Evolutionary conservation across 2,113 vertebrate genomes (phyloP), one percentile per base, ranked within the genome.

Genomic region (Siniperca knerii): DNA sequence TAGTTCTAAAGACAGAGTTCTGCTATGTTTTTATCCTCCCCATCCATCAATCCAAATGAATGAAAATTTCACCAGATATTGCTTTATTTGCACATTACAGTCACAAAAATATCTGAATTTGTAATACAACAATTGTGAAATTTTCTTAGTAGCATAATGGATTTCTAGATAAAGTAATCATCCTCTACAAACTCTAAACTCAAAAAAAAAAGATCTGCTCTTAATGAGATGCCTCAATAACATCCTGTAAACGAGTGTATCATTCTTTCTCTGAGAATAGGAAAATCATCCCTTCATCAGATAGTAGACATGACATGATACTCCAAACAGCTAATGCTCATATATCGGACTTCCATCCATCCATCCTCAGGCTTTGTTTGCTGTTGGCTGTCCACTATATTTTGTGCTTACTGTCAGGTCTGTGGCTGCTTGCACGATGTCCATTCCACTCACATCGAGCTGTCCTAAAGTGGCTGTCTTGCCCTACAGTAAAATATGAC

Each of bases 361-460:
- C 82, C 69, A 3, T 90, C 82, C 87, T 40, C 25, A 0, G 84
- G 83, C 88, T 87, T 75, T 75, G 75, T 84, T 80, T 62, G 61
- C 86, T 81, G 87, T 79, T 29, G 25, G 54, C 84, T 88, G 87
- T 89, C 89, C 69, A 8, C 78, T 85, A 50, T 58, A 65, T 85
- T 90, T 89, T 83, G 57, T 84, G 79, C 85, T 72, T 18, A 46
- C 85, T 85, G 89, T 91, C 87, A 84, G 75, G 64, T 86, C 71
- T 8, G 69, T 54, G 46, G 50, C 76, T 16, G 77, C 72, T 81
- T 81, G 87, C 70, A 64, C 29, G 4, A 57, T 46, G 84, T 91
- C 92, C 79, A 83, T 83, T 87, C 87, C 79, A 29, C 81, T 93
- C 85, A 82, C 85, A 79, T 90, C 84, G 90, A 80, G 40, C 64